Percentiles rank a stretch among this genome's conserved stretches.
Evolutionary conservation across 2,888 invertebrate genomes (phyloP).

Genomic region (Hecatera dysodea): DNA sequence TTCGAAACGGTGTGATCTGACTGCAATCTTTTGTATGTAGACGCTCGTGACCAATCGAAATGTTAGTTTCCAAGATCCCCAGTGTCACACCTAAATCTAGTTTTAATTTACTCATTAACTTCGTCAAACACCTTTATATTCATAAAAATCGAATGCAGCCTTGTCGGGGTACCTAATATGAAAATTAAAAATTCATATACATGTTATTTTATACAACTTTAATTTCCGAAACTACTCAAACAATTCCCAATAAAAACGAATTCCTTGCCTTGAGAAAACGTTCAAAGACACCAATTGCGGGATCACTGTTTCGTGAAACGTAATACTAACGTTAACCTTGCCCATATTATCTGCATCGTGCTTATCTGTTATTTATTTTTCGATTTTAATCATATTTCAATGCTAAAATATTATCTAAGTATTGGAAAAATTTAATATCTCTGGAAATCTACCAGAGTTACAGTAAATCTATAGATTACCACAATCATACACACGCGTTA

Average conservation of each 20-base stretch:
- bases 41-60: constrained; percentile 38
- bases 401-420: constrained; percentile 67
- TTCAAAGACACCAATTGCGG: constrained; percentile 34
- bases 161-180: constrained; percentile 9
- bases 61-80: constrained; percentile 18
- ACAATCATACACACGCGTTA: constrained; percentile 61
- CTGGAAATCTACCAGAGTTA: constrained; percentile 71
- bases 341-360: constrained; percentile 49
- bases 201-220: constrained; percentile 28
- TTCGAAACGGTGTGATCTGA: constrained; percentile 58
- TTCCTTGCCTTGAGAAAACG: constrained; percentile 56
- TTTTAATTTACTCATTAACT: constrained; percentile 13
- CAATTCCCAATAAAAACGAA: constrained; percentile 41
- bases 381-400: constrained; percentile 54
- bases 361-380: constrained; percentile 60
- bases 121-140: constrained; percentile 2
- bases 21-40: constrained; percentile 29
- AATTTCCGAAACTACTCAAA: constrained; percentile 31
- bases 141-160: constrained; percentile 20
- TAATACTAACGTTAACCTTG: constrained; percentile 61
- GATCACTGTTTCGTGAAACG: constrained; percentile 43
- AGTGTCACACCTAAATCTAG: not conserved
- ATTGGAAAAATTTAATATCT: constrained; percentile 66
- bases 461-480: constrained; percentile 65
- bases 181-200: constrained; percentile 1